Conservation (phyloP, 2,113 vertebrate species). For the Paradoxurus hermaphroditus region DNA sequence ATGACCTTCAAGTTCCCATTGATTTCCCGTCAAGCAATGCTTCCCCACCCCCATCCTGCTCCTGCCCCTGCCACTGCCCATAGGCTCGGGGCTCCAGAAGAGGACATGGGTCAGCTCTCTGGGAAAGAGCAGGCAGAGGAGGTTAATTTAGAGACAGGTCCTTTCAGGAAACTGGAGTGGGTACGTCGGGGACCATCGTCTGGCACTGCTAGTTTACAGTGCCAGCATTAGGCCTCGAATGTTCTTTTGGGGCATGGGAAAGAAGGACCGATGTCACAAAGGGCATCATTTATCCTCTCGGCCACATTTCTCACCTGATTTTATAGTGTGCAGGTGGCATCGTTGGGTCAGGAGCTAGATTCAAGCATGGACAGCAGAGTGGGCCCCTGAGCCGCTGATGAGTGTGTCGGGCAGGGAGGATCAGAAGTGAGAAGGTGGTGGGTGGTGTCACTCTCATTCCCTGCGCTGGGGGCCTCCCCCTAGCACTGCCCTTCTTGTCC, state of each 20-base stretch:
- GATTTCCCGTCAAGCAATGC: conserved; percentile 61
- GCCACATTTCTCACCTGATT: neutral
- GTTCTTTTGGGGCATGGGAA: conserved; percentile 2
- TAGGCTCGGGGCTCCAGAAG: neutral
- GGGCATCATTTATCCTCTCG: neutral
- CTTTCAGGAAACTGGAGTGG: neutral
- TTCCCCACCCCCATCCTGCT: neutral
- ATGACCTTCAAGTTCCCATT: conserved; percentile 71
- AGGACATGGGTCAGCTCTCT: neutral
- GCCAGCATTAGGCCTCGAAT: neutral
- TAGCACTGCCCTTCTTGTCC: neutral
- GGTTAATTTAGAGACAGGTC: neutral
- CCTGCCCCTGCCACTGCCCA: neutral
- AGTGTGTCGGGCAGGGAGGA: neutral
- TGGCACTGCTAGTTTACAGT: neutral
- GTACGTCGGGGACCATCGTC: neutral
- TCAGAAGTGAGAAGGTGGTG: neutral
- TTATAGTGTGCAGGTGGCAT: neutral
- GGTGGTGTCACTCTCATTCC: neutral
- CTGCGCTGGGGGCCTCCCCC: neutral
- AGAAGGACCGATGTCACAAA: neutral
- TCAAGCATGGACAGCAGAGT: neutral
- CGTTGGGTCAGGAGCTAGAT: neutral
- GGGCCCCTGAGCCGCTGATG: neutral
- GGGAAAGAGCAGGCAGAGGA: neutral